Evolutionary conservation across 2,888 invertebrate genomes (phyloP).

Genomic region (Trisateles emortualis): DNA sequence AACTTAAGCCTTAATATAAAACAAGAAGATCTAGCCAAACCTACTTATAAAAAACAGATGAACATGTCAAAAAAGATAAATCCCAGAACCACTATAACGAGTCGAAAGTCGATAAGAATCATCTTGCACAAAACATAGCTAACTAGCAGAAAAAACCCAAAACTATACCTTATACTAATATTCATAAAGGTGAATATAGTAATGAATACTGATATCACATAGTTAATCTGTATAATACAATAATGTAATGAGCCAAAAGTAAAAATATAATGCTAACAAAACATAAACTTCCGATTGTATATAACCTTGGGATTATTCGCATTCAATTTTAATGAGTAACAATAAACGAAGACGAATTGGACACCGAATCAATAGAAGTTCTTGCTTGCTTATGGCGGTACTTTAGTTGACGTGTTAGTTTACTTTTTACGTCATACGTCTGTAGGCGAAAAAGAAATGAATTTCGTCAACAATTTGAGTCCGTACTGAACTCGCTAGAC

Average conservation of each 20-base stretch:
- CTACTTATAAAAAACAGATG: constrained; percentile 45
- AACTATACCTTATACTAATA: constrained; percentile 20
- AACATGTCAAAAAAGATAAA: constrained; percentile 52
- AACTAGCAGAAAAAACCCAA: constrained; percentile 18
- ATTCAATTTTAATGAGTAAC: constrained; percentile 8
- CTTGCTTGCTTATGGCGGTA: not conserved
- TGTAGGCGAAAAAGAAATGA: no score
- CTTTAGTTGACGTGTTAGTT: not conserved
- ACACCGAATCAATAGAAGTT: constrained; percentile 1
- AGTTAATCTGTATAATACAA: constrained; percentile 8
- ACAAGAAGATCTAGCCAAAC: constrained; percentile 27
- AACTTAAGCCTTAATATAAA: not conserved
- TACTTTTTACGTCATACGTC: no score
- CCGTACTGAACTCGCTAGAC: no score
- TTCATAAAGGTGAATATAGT: constrained; percentile 19
- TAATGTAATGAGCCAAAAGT: constrained; percentile 10
- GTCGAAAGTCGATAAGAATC: constrained; percentile 56
- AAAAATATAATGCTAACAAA: constrained; percentile 31
- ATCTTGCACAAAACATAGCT: constrained; percentile 40
- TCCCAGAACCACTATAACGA: constrained; percentile 50
- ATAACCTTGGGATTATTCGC: constrained; percentile 21
- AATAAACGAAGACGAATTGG: not conserved
- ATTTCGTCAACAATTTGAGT: no score
- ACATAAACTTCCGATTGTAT: constrained; percentile 32
- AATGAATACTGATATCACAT: constrained; percentile 10